A percentile compares a stretch with the other conserved stretches of the same genome.
phyloP scores from a whole-genome alignment of 2,888 invertebrate genomes.

The Acleris holmiana region DNA sequence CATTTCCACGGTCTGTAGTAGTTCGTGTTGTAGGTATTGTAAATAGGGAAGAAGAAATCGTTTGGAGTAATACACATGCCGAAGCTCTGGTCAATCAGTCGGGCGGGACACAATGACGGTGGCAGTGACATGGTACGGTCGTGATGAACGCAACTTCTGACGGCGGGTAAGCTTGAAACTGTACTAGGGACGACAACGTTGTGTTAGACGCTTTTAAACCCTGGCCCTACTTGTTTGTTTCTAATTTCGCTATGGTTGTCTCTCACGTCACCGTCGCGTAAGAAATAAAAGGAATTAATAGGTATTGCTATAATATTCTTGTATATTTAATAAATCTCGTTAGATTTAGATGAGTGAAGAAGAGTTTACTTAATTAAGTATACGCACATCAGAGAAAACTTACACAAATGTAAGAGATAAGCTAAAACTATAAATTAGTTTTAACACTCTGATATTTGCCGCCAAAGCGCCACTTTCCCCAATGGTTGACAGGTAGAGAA shows the following conservation, averaged over 20 bases:
- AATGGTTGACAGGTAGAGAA: no score
- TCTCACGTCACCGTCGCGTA: background rate
- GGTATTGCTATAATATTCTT: no score
- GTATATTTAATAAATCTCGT: no score
- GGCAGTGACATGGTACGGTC: slow-evolving; percentile 47
- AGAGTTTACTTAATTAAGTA: no score
- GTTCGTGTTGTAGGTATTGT: slow-evolving; percentile 43
- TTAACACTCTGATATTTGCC: no score
- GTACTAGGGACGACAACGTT: slow-evolving; percentile 45
- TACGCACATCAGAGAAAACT: no score
- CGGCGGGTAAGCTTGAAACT: background rate
- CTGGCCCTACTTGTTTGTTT: slow-evolving; percentile 44
- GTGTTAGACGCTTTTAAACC: slow-evolving; percentile 57
- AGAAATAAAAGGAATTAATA: background rate
- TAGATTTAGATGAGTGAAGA: no score
- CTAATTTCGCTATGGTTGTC: slow-evolving; percentile 20
- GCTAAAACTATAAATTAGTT: no score
- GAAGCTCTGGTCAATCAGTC: slow-evolving; percentile 50
- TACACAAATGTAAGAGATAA: no score
- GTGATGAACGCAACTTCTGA: background rate
- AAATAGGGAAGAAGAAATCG: slow-evolving; percentile 52
- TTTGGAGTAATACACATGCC: slow-evolving; percentile 51
- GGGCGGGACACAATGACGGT: slow-evolving; percentile 44
- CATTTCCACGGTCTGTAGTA: slow-evolving; percentile 58
- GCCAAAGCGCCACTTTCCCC: no score